Conservation (phyloP, 1,140 invertebrate genomes). For the Lordiphosa clarofinis region DNA sequence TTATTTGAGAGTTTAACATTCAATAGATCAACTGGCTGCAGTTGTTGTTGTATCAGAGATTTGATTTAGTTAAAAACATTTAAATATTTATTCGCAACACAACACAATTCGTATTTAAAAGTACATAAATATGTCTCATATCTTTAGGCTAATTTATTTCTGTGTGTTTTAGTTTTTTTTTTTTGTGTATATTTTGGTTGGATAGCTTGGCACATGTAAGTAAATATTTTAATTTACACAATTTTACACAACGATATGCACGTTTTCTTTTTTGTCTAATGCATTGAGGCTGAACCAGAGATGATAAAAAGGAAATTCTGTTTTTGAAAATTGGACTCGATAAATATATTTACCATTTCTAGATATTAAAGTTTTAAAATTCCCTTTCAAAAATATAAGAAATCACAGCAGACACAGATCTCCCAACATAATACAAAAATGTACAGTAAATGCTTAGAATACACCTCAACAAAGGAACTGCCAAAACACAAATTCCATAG, state of each 20-base stretch:
- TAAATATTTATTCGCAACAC: slow-evolving; percentile 12
- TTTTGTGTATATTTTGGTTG: background rate
- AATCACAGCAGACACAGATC: no score
- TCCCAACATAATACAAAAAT: no score
- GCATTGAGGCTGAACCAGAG: no score
- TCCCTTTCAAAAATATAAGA: no score
- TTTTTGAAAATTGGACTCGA: no score
- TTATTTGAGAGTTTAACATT: slow-evolving; percentile 1
- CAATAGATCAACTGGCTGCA: slow-evolving; percentile 1
- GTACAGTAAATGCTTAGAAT: no score
- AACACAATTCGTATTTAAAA: slow-evolving; percentile 10
- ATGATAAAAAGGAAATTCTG: no score
- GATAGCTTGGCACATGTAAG: slow-evolving; percentile 30
- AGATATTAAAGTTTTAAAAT: no score
- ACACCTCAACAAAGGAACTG: no score
- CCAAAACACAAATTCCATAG: no score
- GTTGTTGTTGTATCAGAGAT: background rate
- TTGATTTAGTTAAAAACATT: slow-evolving; percentile 32
- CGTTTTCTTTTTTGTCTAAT: background rate
- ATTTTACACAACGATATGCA: background rate
- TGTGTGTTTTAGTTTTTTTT: slow-evolving; percentile 6
- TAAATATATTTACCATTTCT: no score
- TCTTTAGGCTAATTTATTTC: slow-evolving; percentile 1
- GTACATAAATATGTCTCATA: slow-evolving; percentile 8
- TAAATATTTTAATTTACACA: slow-evolving; percentile 1